These are phyloP conservation scores for Drosophila ananassae DNA, from an alignment of 1,140 invertebrate species.

Conservation along the genomic window DNA sequence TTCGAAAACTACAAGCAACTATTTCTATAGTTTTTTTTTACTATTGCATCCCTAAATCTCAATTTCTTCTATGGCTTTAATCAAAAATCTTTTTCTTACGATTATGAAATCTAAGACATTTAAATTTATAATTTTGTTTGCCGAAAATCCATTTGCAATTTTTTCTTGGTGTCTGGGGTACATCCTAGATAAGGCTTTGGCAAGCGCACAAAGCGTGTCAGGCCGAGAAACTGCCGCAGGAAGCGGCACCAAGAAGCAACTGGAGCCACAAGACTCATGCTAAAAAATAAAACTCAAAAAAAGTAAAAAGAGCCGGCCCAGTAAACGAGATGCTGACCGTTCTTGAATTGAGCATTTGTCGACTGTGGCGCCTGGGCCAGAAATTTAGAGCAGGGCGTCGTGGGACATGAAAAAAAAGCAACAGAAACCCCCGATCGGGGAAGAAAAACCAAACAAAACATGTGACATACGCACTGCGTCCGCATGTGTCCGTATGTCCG, in stretches of 20 bases:
- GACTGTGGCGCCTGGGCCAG: conserved; percentile 43
- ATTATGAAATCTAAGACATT: too few relatives aligned
- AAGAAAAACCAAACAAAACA: conserved; percentile 58
- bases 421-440: conserved; percentile 18
- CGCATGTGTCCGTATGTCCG: conserved; percentile 11
- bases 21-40: too few relatives aligned
- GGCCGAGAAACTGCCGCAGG: conserved; percentile 60
- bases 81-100: too few relatives aligned
- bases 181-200: conserved; percentile 47
- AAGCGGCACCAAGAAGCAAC: conserved; percentile 41
- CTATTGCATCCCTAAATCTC: too few relatives aligned
- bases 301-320: conserved; percentile 15
- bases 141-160: neutral
- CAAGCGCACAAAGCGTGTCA: conserved; percentile 71
- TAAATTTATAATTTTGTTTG: too few relatives aligned
- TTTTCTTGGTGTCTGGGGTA: neutral
- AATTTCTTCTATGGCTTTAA: too few relatives aligned
- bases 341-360: conserved; percentile 79
- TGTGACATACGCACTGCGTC: conserved; percentile 79
- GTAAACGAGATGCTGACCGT: conserved; percentile 34
- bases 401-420: conserved; percentile 17
- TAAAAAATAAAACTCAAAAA: conserved; percentile 20
- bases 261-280: conserved; percentile 17
- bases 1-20: too few relatives aligned
- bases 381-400: conserved; percentile 61